These are phyloP conservation scores for Drosophila antonietae DNA, from an alignment of 2,888 invertebrate genomes.

Conservation along the genomic window DNA sequence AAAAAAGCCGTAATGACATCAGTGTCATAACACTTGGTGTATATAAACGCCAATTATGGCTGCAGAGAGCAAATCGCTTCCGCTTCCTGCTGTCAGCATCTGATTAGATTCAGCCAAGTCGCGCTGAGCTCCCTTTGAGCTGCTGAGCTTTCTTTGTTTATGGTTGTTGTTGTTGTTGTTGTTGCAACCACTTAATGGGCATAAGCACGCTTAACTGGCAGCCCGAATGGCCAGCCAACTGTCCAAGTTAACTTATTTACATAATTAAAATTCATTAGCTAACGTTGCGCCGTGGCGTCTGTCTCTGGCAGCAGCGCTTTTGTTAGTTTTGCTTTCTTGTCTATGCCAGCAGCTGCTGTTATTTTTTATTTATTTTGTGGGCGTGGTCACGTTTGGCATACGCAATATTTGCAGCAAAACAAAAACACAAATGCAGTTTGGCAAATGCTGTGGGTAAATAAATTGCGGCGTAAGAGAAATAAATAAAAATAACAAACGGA, in stretches of 20 bases:
- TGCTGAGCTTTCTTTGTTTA: constrained; percentile 11
- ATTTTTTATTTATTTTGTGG: background rate
- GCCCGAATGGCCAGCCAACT: constrained; percentile 23
- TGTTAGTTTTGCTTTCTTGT: constrained; percentile 12
- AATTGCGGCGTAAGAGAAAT: background rate
- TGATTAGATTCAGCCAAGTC: constrained; percentile 44
- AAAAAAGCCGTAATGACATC: too few species aligned
- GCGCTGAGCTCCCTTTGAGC: background rate
- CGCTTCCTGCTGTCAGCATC: constrained; percentile 44
- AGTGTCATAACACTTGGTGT: background rate
- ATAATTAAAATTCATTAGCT: constrained; percentile 72
- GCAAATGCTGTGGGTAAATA: background rate
- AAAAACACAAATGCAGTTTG: constrained; percentile 4
- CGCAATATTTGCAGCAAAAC: background rate
- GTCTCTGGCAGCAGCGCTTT: constrained; percentile 16
- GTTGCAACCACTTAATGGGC: constrained; percentile 4
- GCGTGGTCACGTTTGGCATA: background rate
- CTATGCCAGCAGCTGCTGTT: background rate
- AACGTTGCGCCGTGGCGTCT: constrained; percentile 21
- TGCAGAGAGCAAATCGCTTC: constrained; percentile 42
- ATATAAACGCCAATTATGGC: background rate
- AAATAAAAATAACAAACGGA: background rate
- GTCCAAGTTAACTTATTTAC: constrained; percentile 50
- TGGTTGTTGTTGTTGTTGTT: background rate
- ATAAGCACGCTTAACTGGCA: constrained; percentile 9